Percentiles rank a stretch among this genome's conserved stretches.
phyloP scores from a whole-genome alignment of 2,797 vertebrate species.

The Harpagifer antarcticus region DNA sequence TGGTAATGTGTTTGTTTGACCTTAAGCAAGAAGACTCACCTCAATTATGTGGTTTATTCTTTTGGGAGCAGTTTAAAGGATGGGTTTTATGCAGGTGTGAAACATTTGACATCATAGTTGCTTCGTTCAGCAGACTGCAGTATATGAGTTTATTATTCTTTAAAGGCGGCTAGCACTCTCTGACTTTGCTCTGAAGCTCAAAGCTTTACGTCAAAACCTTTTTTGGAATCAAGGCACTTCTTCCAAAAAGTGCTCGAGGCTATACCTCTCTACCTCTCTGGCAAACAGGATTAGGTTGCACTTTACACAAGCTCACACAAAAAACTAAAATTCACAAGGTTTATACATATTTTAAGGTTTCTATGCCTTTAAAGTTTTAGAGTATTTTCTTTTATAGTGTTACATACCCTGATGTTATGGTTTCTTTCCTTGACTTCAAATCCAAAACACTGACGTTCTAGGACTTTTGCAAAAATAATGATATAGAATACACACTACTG shows the following conservation, averaged over 20 bases:
- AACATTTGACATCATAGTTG: slow-evolving; percentile 29
- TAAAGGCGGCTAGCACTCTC: slow-evolving; percentile 20
- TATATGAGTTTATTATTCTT: slow-evolving; percentile 25
- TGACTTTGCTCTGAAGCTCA: slow-evolving; percentile 35
- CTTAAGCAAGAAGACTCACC: slow-evolving; percentile 37
- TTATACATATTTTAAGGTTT: slow-evolving; percentile 28
- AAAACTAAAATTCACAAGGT: slow-evolving; percentile 16
- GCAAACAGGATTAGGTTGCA: slow-evolving; percentile 44
- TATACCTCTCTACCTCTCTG: slow-evolving; percentile 25
- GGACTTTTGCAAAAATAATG: neutral
- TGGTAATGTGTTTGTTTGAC: slow-evolving; percentile 53
- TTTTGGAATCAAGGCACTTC: slow-evolving; percentile 14
- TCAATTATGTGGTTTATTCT: slow-evolving; percentile 44
- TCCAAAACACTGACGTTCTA: neutral
- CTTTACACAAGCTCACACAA: slow-evolving; percentile 24
- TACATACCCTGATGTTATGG: slow-evolving; percentile 7
- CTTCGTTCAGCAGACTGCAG: slow-evolving; percentile 15
- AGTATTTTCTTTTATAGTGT: neutral
- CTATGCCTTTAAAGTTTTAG: slow-evolving; percentile 10
- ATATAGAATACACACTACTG: neutral
- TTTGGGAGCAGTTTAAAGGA: slow-evolving; percentile 20
- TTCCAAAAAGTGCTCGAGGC: slow-evolving; percentile 34
- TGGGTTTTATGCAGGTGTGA: slow-evolving; percentile 36
- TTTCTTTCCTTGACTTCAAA: slow-evolving; percentile 23
- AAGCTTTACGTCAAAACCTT: slow-evolving; percentile 27